phyloP scores from a whole-genome alignment of 2,888 invertebrate genomes.

The Pecten maximus region DNA sequence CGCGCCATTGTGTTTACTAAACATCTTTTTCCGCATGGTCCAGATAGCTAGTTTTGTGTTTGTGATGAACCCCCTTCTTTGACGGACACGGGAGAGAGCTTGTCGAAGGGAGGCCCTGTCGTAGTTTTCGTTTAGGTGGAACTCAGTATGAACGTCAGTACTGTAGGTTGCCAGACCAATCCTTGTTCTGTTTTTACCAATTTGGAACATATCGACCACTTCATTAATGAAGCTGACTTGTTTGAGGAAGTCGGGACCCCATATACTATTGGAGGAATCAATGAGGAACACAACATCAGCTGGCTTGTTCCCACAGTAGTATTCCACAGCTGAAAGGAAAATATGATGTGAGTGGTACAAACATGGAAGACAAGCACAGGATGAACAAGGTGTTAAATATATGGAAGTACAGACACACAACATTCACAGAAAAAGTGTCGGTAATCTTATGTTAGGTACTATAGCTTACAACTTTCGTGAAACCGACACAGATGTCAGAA shows the following conservation, averaged over 20 bases:
- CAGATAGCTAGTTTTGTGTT: constrained; percentile 69
- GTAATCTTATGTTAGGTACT: too few relatives aligned
- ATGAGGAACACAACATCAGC: constrained; percentile 73
- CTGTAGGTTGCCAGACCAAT: constrained; percentile 76
- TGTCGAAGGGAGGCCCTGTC: constrained; percentile 57
- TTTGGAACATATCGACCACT: constrained; percentile 74
- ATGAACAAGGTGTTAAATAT: too few relatives aligned
- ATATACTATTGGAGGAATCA: constrained; percentile 77
- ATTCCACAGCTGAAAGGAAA: constrained; percentile 61
- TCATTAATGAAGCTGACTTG: constrained; percentile 75
- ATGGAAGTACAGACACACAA: too few relatives aligned
- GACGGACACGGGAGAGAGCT: constrained; percentile 63
- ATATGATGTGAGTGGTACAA: background rate
- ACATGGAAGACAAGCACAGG: background rate
- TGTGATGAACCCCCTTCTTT: constrained; percentile 66
- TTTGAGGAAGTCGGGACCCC: constrained; percentile 74
- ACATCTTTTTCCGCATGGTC: constrained; percentile 69
- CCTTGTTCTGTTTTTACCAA: constrained; percentile 71
- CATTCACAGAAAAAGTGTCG: too few relatives aligned
- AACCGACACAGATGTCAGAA: too few relatives aligned
- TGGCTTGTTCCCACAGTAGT: constrained; percentile 69
- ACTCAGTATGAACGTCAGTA: constrained; percentile 63
- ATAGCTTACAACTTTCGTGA: too few relatives aligned
- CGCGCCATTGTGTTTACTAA: constrained; percentile 61
- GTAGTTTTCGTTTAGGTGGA: constrained; percentile 66